These are phyloP conservation scores for Cyprinodon tularosa DNA, from an alignment of 2,113 vertebrate genomes.

Conservation along the genomic window DNA sequence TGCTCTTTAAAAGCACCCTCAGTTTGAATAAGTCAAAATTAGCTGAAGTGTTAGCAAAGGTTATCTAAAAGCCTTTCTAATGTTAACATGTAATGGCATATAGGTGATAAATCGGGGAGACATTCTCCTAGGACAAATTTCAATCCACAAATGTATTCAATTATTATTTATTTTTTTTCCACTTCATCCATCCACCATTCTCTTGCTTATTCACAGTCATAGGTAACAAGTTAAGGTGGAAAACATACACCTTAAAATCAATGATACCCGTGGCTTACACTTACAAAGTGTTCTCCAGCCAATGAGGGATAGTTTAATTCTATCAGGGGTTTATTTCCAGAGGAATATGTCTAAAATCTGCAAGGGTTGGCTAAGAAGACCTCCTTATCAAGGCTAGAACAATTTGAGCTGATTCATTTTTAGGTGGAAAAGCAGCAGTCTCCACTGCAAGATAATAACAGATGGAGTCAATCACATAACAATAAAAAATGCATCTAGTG, in stretches of 20 bases:
- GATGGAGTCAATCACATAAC: too few relatives aligned
- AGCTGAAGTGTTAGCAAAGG: slow-evolving; percentile 51
- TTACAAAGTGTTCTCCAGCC: too few relatives aligned
- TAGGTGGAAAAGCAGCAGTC: too few relatives aligned
- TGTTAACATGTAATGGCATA: slow-evolving; percentile 66
- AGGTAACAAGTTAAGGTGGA: background rate
- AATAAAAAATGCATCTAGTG: too few relatives aligned
- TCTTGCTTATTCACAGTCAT: background rate
- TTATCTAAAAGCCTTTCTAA: slow-evolving; percentile 55
- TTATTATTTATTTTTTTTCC: background rate
- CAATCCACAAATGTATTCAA: slow-evolving; percentile 32
- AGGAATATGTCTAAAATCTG: too few relatives aligned
- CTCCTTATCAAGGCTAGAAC: too few relatives aligned
- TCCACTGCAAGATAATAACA: too few relatives aligned
- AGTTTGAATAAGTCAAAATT: slow-evolving; percentile 46
- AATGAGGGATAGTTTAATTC: background rate
- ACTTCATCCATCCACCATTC: background rate
- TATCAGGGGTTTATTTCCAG: background rate
- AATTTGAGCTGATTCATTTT: too few relatives aligned
- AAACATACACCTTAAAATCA: background rate
- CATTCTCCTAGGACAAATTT: slow-evolving; percentile 56
- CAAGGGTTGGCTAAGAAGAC: too few relatives aligned
- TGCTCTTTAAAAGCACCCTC: slow-evolving; percentile 35
- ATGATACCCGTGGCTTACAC: too few relatives aligned
- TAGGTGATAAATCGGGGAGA: slow-evolving; percentile 62